Evolutionary conservation across 2,888 invertebrate species (phyloP).

Genomic region (Allophyes oxyacanthae): DNA sequence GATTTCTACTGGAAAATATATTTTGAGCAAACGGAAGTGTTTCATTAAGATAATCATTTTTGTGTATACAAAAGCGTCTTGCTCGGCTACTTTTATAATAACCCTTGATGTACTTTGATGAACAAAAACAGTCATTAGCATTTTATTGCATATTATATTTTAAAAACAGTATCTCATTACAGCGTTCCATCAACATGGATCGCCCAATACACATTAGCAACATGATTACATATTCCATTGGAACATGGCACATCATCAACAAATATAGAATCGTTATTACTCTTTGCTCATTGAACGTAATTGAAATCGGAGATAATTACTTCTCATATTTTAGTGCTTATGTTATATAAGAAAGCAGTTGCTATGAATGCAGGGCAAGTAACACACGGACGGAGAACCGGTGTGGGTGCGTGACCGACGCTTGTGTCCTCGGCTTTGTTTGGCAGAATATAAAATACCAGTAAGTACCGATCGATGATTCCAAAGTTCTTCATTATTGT

Average conservation of each 20-base stretch:
- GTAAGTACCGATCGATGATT: slow-evolving; percentile 56
- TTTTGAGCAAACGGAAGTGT: slow-evolving; percentile 6
- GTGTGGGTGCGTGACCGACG: slow-evolving; percentile 77
- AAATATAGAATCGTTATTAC: slow-evolving; percentile 40
- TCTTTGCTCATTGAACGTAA: slow-evolving; percentile 31
- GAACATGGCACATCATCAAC: slow-evolving; percentile 32
- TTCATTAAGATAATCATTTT: slow-evolving; percentile 11
- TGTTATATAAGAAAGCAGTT: slow-evolving; percentile 44
- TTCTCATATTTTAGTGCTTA: slow-evolving; percentile 24
- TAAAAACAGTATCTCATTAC: slow-evolving; percentile 40
- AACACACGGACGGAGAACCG: slow-evolving; percentile 69
- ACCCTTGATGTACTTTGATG: slow-evolving; percentile 7
- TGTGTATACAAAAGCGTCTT: not conserved
- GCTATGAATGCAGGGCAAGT: slow-evolving; percentile 75
- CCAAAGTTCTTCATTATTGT: slow-evolving; percentile 25
- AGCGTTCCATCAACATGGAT: slow-evolving; percentile 30
- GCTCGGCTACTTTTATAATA: slow-evolving; percentile 14
- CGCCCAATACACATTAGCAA: slow-evolving; percentile 44
- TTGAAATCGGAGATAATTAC: slow-evolving; percentile 31
- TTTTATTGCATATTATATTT: slow-evolving; percentile 45
- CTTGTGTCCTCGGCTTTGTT: slow-evolving; percentile 64
- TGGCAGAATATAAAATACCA: slow-evolving; percentile 68
- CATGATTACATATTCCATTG: slow-evolving; percentile 40
- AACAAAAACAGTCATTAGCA: slow-evolving; percentile 39
- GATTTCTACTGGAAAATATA: slow-evolving; percentile 26